A percentile compares a stretch with the other conserved stretches of the same genome.
Conservation (phyloP, 2,113 vertebrate species). For the Oxyruncus cristatus region DNA sequence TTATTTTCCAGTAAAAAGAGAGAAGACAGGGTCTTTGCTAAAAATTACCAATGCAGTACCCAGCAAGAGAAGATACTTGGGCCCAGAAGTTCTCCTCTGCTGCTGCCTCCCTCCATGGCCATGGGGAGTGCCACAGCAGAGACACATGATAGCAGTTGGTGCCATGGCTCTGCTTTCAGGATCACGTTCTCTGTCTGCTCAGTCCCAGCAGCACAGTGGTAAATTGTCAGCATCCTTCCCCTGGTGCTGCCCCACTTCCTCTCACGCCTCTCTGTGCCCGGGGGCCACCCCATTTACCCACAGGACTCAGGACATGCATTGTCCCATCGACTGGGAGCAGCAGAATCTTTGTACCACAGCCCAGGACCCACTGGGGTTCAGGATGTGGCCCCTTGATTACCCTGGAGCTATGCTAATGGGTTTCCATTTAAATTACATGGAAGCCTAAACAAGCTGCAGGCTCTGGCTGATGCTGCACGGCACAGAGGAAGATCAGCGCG, state of each 20-base stretch:
- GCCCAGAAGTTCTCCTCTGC: not conserved
- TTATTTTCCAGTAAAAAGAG: not conserved
- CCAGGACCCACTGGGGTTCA: not conserved
- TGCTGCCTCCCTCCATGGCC: not conserved
- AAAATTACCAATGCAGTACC: not conserved
- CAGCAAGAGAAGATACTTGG: not conserved
- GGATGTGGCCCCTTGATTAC: not conserved
- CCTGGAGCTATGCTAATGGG: conserved; percentile 34
- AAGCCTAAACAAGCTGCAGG: not conserved
- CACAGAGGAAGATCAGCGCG: not conserved
- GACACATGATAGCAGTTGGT: not conserved
- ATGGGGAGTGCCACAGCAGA: fast-evolving
- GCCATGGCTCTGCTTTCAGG: not conserved
- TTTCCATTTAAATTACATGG: conserved; percentile 27
- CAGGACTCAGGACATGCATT: not conserved
- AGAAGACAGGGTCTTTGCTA: not conserved
- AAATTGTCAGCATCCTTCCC: not conserved
- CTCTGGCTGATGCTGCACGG: not conserved
- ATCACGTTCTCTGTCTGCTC: not conserved
- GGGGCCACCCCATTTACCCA: not conserved
- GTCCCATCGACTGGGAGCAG: not conserved
- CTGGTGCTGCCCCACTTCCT: not conserved
- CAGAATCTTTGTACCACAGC: not conserved
- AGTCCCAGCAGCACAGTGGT: not conserved
- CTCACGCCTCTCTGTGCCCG: fast-evolving